These are phyloP conservation scores for Hyles euphorbiae DNA, from an alignment of 1,140 invertebrate genomes.

Conservation along the genomic window DNA sequence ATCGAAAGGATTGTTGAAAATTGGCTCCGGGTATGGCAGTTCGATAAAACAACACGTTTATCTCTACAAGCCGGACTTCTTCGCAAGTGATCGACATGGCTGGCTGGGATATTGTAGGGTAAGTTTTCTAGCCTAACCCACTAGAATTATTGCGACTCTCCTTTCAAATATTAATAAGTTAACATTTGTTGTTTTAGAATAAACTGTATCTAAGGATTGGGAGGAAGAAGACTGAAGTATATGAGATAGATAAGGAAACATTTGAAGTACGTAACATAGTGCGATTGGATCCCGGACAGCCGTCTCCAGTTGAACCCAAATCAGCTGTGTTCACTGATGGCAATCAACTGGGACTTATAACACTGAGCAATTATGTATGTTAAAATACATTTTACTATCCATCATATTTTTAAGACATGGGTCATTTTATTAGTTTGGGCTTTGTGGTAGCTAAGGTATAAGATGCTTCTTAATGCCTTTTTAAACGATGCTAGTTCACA, in stretches of 20 bases:
- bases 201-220: constrained; percentile 75
- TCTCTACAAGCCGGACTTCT: constrained; percentile 86
- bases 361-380: constrained; percentile 87
- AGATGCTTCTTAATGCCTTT: no score
- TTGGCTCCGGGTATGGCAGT: constrained; percentile 94
- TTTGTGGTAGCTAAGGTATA: background rate
- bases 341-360: constrained; percentile 87
- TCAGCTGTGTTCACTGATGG: constrained; percentile 89
- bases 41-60: constrained; percentile 93
- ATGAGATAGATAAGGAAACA: constrained; percentile 78
- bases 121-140: constrained; percentile 31
- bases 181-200: constrained; percentile 48
- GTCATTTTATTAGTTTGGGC: background rate
- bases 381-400: background rate
- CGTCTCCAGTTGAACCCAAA: constrained; percentile 77
- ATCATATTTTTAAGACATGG: background rate
- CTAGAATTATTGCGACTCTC: no score
- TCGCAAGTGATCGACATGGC: constrained; percentile 82
- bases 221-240: constrained; percentile 78
- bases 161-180: background rate
- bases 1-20: constrained; percentile 88
- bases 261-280: constrained; percentile 77
- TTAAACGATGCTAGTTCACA: no score
- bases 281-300: constrained; percentile 78
- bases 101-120: constrained; percentile 92